Conservation (phyloP, 92 coral and sea anemone species). For the Palythoa grandiflora region DNA sequence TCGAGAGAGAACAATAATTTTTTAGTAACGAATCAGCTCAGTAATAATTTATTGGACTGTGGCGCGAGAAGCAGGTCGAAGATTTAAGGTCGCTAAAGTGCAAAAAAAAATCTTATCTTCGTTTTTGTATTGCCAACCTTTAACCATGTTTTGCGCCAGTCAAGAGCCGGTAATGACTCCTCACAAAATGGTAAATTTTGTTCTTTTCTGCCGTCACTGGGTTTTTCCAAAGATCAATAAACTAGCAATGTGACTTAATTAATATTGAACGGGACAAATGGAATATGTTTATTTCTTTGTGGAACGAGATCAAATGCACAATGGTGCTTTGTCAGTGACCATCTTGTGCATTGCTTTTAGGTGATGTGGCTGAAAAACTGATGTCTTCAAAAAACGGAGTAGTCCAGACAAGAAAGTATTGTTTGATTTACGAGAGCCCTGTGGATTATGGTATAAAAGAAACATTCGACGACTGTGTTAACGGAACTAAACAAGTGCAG, state of each 20-base stretch:
- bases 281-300: constrained; percentile 49
- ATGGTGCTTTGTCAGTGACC: constrained; percentile 34
- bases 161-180: neutral
- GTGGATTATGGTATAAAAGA: constrained; percentile 60
- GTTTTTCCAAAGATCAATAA: constrained; percentile 74
- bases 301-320: constrained; percentile 57
- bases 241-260: constrained; percentile 77
- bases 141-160: neutral
- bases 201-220: constrained; percentile 46
- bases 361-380: constrained; percentile 11
- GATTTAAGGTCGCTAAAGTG: too few relatives aligned
- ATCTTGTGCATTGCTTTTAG: constrained; percentile 39
- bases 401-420: constrained; percentile 44
- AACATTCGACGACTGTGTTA: neutral
- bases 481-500: constrained; percentile 23
- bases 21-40: constrained; percentile 53
- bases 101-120: neutral
- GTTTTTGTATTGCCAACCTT: neutral
- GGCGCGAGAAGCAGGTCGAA: too few relatives aligned
- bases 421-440: constrained; percentile 33
- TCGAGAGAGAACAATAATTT: constrained; percentile 51
- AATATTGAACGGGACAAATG: constrained; percentile 75
- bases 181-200: constrained; percentile 23
- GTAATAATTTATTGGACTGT: neutral
- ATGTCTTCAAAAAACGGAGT: constrained; percentile 45